Evolutionary conservation across 2,113 vertebrate species (phyloP), one percentile per base, ranked within the genome.

Genomic region (Dasyurus viverrinus): DNA sequence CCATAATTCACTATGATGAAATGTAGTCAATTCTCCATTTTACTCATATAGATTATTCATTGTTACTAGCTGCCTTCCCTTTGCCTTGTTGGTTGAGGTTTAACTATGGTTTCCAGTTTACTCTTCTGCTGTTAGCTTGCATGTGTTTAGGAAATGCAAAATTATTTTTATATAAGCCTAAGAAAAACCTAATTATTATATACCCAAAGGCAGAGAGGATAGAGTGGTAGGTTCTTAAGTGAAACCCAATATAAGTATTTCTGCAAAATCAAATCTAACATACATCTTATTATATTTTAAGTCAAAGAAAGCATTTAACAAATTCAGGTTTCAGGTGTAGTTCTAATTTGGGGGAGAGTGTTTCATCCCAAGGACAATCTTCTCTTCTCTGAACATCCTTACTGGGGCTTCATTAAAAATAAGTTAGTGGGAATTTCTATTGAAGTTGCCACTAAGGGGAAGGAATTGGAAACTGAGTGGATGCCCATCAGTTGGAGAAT

Each of bases 21-120:
- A 92, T 46, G 90, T 48, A 94, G 94, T 42, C 92, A 92, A 90
- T 89, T 91, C 14, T 91, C 19, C 27, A 52, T 89, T 90, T 90
- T 92, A 68, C 92, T 92, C 42, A 52, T 11, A 22, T 54, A 90
- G 46, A 60, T 89, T 68, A 93, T 36, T 92, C 93, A 52, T 14
- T 93, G 12, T 60, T 26, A 3, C 48, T 46, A 89, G 16, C 25
- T 90, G 19, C 48, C 90, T 89, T 55, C 6, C 53, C 46, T 36
- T 27, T 11, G 30, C 50, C 90, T 68, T 92, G 94, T 2, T 93
- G 12, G 84, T 22, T 22, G n/a, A 53, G 57, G 46, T 50, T 91
- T 24, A 90, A 92, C 0, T 91, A 76, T 19, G 42, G 8, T 53
- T 52, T 52, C 47, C 53, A 53, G 54, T 47, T 24, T 30, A 10